A percentile compares a stretch with the other conserved stretches of the same genome.
phyloP scores from a whole-genome alignment of 2,888 invertebrate genomes.

The Xestobium rufovillosum region DNA sequence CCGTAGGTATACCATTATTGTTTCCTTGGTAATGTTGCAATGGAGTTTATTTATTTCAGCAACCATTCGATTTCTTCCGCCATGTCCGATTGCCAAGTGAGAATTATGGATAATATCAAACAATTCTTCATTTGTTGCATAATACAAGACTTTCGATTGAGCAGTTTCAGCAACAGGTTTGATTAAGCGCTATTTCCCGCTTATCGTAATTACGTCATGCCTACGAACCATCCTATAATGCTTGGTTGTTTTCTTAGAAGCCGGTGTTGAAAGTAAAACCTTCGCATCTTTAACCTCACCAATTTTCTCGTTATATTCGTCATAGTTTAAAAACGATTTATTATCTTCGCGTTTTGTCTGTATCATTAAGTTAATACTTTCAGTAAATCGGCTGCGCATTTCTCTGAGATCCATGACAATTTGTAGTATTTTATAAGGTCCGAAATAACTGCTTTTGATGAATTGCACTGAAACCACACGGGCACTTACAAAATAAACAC shows the following conservation, averaged over 20 bases:
- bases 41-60: slow-evolving; percentile 1
- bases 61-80: slow-evolving; percentile 6
- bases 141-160: slow-evolving; percentile 3
- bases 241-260: neutral
- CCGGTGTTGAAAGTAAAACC: neutral
- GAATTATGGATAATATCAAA: slow-evolving; percentile 6
- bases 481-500: too few species aligned
- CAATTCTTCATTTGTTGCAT: slow-evolving; percentile 5
- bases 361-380: neutral
- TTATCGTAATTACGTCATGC: neutral
- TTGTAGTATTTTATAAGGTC: too few species aligned
- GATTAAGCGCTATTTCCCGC: slow-evolving; percentile 1
- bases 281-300: neutral
- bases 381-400: neutral
- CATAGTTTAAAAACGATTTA: neutral
- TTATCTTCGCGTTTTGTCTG: neutral
- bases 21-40: slow-evolving; percentile 6
- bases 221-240: neutral
- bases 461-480: too few species aligned
- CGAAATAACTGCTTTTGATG: too few species aligned
- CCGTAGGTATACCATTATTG: slow-evolving; percentile 3
- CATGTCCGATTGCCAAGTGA: slow-evolving; percentile 7
- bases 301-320: neutral
- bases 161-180: slow-evolving; percentile 4
- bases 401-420: neutral